These are phyloP conservation scores for Acanthopagrus latus DNA, from an alignment of 2,797 vertebrate species.

Conservation along the genomic window DNA sequence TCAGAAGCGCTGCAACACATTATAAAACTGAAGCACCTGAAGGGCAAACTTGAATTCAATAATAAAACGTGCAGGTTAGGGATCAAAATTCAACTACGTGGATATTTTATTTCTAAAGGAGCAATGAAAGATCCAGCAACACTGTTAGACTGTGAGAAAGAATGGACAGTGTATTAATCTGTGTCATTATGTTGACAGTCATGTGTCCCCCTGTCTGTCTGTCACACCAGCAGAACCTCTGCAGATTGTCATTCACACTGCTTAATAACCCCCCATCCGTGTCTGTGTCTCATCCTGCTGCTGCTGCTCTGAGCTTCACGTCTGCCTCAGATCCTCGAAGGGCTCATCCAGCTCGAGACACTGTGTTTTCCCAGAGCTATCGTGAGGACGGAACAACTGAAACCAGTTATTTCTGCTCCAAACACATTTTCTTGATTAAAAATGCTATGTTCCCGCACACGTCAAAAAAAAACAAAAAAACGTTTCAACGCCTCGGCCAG, in stretches of 20 bases:
- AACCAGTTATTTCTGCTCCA: background rate
- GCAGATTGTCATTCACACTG: slow-evolving; percentile 42
- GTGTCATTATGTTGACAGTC: background rate
- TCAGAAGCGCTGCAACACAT: background rate
- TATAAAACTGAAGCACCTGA: background rate
- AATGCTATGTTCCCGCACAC: background rate
- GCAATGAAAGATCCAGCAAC: background rate
- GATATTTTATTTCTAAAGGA: background rate
- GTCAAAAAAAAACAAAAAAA: background rate
- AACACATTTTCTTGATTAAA: background rate
- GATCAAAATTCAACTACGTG: background rate
- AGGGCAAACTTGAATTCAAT: background rate
- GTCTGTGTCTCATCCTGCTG: slow-evolving; percentile 23
- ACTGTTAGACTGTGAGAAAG: accelerated
- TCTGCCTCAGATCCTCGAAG: background rate
- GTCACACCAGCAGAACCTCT: slow-evolving; percentile 13
- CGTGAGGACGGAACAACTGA: background rate
- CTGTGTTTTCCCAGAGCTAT: background rate
- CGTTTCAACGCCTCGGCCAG: background rate
- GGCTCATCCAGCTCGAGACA: background rate
- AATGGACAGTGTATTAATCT: background rate
- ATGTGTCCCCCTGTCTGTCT: background rate
- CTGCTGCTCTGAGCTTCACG: slow-evolving; percentile 1
- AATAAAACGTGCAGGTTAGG: background rate
- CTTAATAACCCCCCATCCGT: slow-evolving; percentile 23